Evolutionary conservation across 2,888 invertebrate genomes (phyloP), one percentile per base, ranked within the genome.

Genomic region (Cephus pulcher): DNA sequence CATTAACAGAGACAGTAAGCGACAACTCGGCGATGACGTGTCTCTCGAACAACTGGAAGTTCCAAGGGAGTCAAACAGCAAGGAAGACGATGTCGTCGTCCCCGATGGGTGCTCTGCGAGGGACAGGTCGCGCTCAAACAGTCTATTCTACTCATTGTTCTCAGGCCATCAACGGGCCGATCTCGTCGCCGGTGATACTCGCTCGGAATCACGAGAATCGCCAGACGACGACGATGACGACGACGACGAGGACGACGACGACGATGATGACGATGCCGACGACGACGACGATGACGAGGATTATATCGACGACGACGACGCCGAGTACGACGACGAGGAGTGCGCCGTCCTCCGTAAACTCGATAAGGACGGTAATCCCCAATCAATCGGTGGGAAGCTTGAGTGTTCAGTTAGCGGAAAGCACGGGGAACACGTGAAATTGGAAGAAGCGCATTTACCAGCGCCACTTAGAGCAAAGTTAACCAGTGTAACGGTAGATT

Each of bases 391-490:
- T 32, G 70, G 33, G 70, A 33, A 70, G 30, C 70, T 70, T 33
- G 70, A 70, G 70, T 40, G 70, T 70, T 34, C 73, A 75, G 40
- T 75, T 81, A 81, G 85, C 82, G 80, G 83, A 76, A 85, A 88
- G 76, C 82, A 86, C 88, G 79, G 85, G 87, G 89, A 90, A 88
- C 86, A 91, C 91, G 89, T 91, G 91, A 91, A 91, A 91, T 89
- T 91, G 91, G 91, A 91, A 91, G 91, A 91, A 91, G 90, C 91
- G 90, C 90, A 91, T 91, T 79, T 91, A 89, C 81, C 91, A 90
- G 90, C 91, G 91, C 90, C 91, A 91, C 81, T 85, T 91, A 83
- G 89, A 91, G 83, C 90, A 91, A 86, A 90, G 88, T 83, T 91
- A 90, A 84, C 83, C 80, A 79, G 81, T 75, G 82, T 81, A 77